phyloP scores from a whole-genome alignment of 2,113 vertebrate species.

The Pollachius pollachius region DNA sequence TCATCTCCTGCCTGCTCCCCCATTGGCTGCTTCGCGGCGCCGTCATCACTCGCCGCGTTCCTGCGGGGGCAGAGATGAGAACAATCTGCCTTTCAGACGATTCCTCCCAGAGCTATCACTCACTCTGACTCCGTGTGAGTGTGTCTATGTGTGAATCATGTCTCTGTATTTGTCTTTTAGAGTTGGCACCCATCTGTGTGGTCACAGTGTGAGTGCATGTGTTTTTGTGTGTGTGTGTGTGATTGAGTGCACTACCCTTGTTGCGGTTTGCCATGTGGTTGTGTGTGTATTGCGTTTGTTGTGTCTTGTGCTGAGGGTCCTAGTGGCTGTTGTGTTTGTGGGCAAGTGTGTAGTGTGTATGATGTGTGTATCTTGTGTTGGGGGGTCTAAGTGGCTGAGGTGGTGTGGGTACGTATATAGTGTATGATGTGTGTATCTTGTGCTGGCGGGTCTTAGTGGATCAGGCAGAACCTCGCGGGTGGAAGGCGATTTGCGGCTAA shows the following conservation, averaged over 20 bases:
- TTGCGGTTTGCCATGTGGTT: not conserved
- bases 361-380: constrained; percentile 41
- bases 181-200: not conserved
- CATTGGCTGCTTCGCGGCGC: constrained; percentile 63
- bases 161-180: not conserved
- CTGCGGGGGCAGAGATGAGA: constrained; percentile 59
- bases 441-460: constrained; percentile 50
- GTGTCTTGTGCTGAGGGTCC: too few relatives aligned
- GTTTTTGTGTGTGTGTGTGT: constrained; percentile 18
- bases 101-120: constrained; percentile 48
- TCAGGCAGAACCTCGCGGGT: constrained; percentile 52
- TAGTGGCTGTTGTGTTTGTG: constrained; percentile 40
- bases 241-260: constrained; percentile 29
- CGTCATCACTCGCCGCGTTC: constrained; percentile 51
- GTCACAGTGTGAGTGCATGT: constrained; percentile 9
- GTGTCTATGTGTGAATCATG: constrained; percentile 2
- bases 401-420: not conserved
- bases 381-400: constrained; percentile 55
- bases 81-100: constrained; percentile 60
- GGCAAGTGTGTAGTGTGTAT: not conserved
- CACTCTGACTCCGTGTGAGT: constrained; percentile 42
- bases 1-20: constrained; percentile 45
- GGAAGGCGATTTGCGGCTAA: constrained; percentile 72
- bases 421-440: constrained; percentile 41
- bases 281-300: too few relatives aligned